Base-by-base conservation (phyloP, 53 echinoderm and acorn worm species). In the Patiria pectinifera region DNA sequence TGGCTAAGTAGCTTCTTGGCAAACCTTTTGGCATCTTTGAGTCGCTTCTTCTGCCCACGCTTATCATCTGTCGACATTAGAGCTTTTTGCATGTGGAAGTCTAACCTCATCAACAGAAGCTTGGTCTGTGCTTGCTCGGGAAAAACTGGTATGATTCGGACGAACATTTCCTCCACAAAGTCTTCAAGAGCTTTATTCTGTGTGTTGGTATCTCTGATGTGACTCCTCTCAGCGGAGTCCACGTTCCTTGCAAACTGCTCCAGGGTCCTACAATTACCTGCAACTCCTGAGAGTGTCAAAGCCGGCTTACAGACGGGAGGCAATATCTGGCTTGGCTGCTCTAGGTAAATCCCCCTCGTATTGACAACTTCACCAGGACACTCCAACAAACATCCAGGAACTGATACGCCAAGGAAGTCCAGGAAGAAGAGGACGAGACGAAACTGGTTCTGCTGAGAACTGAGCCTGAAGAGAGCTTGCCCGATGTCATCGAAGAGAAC, bases 401-500 rank as follows among this genome's bases (percentile, higher is more conserved):
- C 76, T 2, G 81, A 21, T 13, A 99, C 93, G 9, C 97, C 99
- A 19, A 99, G 85, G 25, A 99, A 99, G 69, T 95, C 91, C 76
- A 99, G 91, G 81, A 99, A 96, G 23, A 45, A 78, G 21, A 95
- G 91, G 44, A 99, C 63, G 14, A 99, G 92, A 15, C 92, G 85
- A 76, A 89, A 97, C 21, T 95, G 96, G 19, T 91, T 61, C 61
- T 93, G 66, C 46, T 44, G 85, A 45, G 95, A 66, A 43, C 77
- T 92, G 26, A 97, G 89, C 82, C 91, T 95, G 87, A 96, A 94
- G 12, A 99, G 92, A 48, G 89, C 92, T 11, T 91, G 91, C 88
- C 96, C 96, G 91, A 99, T 94, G 86, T 99, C 99, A 82, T 99
- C 99, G 80, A 97, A 96, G 59, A 99, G 90, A 43, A 99, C 99